A percentile compares a stretch with the other conserved stretches of the same genome.
Conservation (phyloP, 2,797 vertebrate genomes). For the Takifugu rubripes region DNA sequence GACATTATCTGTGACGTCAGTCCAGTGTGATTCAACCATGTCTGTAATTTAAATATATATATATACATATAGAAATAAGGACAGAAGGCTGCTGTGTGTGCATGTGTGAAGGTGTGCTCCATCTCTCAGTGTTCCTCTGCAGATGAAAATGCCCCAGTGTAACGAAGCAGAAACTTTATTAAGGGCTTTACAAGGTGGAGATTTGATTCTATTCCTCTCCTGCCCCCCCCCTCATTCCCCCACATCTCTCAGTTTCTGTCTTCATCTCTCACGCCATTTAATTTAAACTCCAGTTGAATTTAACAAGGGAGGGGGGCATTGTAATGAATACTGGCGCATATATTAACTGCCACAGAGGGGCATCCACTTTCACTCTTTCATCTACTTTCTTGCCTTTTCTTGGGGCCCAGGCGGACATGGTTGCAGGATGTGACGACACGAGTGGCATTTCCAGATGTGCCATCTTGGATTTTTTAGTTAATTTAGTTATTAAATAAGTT, state of each 20-base stretch:
- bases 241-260: constrained; percentile 20
- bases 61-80: too few relatives aligned
- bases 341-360: constrained; percentile 58
- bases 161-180: constrained; percentile 61
- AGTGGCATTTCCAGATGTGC: background rate
- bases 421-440: background rate
- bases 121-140: constrained; percentile 13
- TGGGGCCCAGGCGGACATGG: constrained; percentile 18
- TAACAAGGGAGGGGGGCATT: constrained; percentile 33
- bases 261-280: constrained; percentile 30
- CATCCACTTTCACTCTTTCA: constrained; percentile 40
- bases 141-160: constrained; percentile 28
- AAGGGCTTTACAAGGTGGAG: constrained; percentile 50
- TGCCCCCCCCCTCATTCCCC: background rate
- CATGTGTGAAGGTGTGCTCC: background rate
- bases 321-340: constrained; percentile 58
- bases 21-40: too few relatives aligned
- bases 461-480: too few relatives aligned
- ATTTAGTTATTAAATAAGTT: too few relatives aligned
- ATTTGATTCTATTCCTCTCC: constrained; percentile 32
- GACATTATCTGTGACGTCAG: too few relatives aligned
- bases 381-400: constrained; percentile 31
- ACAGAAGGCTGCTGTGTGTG: background rate
- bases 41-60: too few relatives aligned
- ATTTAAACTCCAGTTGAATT: constrained; percentile 55